These are phyloP conservation scores for Uria lomvia DNA, from an alignment of 2,113 vertebrate genomes.

Conservation along the genomic window DNA sequence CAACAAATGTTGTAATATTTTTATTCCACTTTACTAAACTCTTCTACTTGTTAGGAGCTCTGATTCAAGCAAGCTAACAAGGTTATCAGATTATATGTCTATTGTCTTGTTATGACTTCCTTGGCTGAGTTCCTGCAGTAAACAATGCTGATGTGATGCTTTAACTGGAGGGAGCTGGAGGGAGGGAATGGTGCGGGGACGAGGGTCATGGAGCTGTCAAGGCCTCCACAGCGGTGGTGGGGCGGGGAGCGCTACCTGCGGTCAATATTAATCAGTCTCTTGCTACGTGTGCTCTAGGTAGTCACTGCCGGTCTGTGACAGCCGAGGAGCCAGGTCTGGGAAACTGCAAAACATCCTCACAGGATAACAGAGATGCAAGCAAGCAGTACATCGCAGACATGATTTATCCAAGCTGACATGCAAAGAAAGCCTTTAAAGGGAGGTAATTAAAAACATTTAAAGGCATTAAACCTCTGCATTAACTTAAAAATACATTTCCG, in stretches of 20 bases:
- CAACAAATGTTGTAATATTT: constrained; percentile 61
- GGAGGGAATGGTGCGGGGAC: neutral
- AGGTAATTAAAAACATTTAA: neutral
- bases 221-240: constrained; percentile 7
- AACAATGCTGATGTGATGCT: constrained; percentile 62
- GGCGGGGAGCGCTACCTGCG: neutral
- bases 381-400: neutral
- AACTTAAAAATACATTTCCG: neutral
- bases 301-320: neutral
- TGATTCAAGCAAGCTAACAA: constrained; percentile 67
- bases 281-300: neutral
- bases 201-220: constrained; percentile 65
- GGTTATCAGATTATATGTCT: constrained; percentile 71
- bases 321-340: neutral
- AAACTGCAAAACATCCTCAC: neutral
- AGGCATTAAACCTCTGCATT: neutral
- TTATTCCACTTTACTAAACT: constrained; percentile 59
- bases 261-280: constrained; percentile 39
- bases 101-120: constrained; percentile 69
- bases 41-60: constrained; percentile 55
- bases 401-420: neutral
- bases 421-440: neutral
- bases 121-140: constrained; percentile 53
- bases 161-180: constrained; percentile 28
- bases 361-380: neutral